A percentile compares a stretch with the other conserved stretches of the same genome.
Conservation (phyloP, 1,140 invertebrate species). For the Penaeus japonicus region DNA sequence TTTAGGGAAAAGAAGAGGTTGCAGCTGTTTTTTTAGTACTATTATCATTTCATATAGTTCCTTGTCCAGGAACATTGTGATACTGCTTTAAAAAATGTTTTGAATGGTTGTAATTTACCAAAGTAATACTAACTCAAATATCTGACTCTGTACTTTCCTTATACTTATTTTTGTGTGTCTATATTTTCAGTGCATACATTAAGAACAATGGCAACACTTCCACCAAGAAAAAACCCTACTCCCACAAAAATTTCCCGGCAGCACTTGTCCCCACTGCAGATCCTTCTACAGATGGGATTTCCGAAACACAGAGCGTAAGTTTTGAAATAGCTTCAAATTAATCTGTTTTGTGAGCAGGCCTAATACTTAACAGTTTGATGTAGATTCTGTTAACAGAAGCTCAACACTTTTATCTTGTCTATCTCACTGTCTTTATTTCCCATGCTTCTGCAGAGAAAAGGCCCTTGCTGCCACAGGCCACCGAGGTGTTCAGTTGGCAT, state of each 20-base stretch:
- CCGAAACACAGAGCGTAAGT: conserved; percentile 85
- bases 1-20: too few species aligned
- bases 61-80: too few species aligned
- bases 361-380: neutral
- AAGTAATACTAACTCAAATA: too few species aligned
- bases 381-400: neutral
- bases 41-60: too few species aligned
- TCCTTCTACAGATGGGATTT: conserved; percentile 86
- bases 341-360: too few species aligned
- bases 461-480: conserved; percentile 89
- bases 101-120: too few species aligned
- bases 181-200: neutral
- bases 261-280: conserved; percentile 78
- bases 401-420: too few species aligned
- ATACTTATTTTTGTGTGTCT: neutral
- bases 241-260: conserved; percentile 76
- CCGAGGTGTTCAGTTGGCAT: conserved; percentile 81
- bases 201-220: conserved; percentile 72
- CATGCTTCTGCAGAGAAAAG: conserved; percentile 74
- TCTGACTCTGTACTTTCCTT: neutral
- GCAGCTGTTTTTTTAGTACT: too few species aligned
- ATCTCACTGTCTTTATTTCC: too few species aligned
- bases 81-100: too few species aligned
- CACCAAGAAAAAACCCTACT: conserved; percentile 74
- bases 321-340: conserved; percentile 10